Evolutionary conservation across 1,140 invertebrate species (phyloP).

Genomic region (Dendroctonus valens): DNA sequence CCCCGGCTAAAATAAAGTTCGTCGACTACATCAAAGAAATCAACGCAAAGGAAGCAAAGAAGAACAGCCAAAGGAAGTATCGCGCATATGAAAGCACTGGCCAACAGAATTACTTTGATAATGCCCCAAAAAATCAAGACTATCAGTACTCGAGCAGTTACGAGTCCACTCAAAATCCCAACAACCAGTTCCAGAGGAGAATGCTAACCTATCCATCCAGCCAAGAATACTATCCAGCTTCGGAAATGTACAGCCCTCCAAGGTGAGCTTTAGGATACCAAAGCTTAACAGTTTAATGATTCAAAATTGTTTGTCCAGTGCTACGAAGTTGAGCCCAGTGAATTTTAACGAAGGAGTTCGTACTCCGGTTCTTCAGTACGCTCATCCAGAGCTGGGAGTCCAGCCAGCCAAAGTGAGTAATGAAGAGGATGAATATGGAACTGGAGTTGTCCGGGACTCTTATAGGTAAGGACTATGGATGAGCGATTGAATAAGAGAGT

Average conservation of each 20-base stretch:
- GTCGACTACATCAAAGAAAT: slow-evolving; percentile 65
- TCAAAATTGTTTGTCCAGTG: slow-evolving; percentile 10
- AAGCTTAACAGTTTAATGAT: neutral
- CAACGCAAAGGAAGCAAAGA: slow-evolving; percentile 60
- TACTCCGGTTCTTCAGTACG: slow-evolving; percentile 73
- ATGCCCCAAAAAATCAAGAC: too few species aligned
- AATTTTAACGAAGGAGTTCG: slow-evolving; percentile 66
- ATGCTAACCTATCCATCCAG: slow-evolving; percentile 66
- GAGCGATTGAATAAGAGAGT: too few species aligned
- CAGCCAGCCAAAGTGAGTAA: slow-evolving; percentile 65
- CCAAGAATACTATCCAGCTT: slow-evolving; percentile 39
- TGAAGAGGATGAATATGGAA: slow-evolving; percentile 46
- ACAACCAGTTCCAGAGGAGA: slow-evolving; percentile 61
- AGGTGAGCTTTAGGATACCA: slow-evolving; percentile 8
- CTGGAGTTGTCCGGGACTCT: slow-evolving; percentile 22
- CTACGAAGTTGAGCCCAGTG: slow-evolving; percentile 52
- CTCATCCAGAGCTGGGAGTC: slow-evolving; percentile 73
- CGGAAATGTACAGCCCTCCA: slow-evolving; percentile 29
- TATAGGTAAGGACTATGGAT: slow-evolving; percentile 21
- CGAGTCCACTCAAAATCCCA: slow-evolving; percentile 30
- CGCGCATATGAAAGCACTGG: slow-evolving; percentile 47
- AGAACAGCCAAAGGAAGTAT: slow-evolving; percentile 57
- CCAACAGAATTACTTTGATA: neutral
- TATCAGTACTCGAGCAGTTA: neutral
- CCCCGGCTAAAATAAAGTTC: slow-evolving; percentile 56